Conservation (phyloP, 2,888 invertebrate species). For the Ormyrus pomaceus region DNA sequence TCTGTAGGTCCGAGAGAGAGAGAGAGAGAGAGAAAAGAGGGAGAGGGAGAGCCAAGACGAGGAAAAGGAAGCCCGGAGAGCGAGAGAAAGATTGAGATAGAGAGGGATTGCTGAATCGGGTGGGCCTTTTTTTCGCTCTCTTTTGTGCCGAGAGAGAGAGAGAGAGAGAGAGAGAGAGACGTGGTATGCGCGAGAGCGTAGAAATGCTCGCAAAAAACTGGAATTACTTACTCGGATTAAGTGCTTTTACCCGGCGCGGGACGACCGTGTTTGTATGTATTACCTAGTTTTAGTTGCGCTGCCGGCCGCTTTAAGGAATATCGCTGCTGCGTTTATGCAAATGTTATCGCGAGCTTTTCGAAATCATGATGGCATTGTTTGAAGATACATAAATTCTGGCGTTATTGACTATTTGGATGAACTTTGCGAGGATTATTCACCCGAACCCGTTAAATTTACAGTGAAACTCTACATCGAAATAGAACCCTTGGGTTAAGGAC, state of each 20-base stretch:
- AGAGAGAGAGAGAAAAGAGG: slow-evolving; percentile 4
- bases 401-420: no score
- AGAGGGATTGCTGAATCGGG: slow-evolving; percentile 22
- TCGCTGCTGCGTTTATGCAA: background rate
- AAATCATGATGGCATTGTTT: background rate
- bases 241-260: background rate
- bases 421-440: no score
- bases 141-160: background rate
- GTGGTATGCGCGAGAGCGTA: background rate
- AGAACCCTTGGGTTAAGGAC: no score
- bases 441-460: no score
- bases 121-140: background rate
- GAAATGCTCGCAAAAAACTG: background rate
- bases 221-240: slow-evolving; percentile 7
- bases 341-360: no score
- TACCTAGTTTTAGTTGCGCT: background rate
- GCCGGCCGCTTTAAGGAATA: background rate
- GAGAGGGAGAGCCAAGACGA: background rate
- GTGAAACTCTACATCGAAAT: no score
- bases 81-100: slow-evolving; percentile 7
- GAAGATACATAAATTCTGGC: background rate
- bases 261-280: background rate
- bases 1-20: slow-evolving; percentile 8
- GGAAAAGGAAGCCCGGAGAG: background rate
- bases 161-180: background rate